Base-by-base conservation (phyloP, 1,140 invertebrate species). In the Drosophila repletoides region DNA sequence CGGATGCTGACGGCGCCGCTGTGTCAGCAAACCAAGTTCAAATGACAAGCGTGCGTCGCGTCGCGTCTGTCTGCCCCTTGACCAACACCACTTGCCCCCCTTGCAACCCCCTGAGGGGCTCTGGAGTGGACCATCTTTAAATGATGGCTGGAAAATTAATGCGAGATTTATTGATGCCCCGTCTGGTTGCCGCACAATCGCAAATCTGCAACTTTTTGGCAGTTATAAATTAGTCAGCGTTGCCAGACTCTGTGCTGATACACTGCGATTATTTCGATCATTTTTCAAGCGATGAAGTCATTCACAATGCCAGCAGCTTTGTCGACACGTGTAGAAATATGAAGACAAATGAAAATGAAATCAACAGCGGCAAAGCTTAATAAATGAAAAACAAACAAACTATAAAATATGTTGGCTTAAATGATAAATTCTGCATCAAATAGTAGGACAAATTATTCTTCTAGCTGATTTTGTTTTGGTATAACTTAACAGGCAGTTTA, bases 161-260 rank as follows among this genome's bases (percentile, higher is more conserved):
- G 77, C 59, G 65, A 84, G 76, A 84, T 75, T 83, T 84, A 84
- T 86, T 71, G 79, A 74, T 72, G 58, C 60, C n/a, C n/a, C n/a
- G n/a, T n/a, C 36, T 56, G 36, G 51, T 26, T 52, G 21, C 26
- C 38, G 49, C 48, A 48, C 40, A 55, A 43, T 55, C 55, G 53
- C 59, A 76, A 75, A 72, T 63, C 43, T 40, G 59, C 45, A 59
- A 76, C 72, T 71, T 84, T 77, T 38, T 79, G 80, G 41, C 74
- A 79, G 71, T 68, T 84, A 86, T 79, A 86, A 84, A 86, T 84
- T 79, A 72, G 75, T 51, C 48, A 55, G n/a, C n/a, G n/a, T 41
- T 52, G 34, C 43, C 61, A 58, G 46, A 34, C 46, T 40, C 49
- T 67, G 24, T 61, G 49, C 31, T n/a, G n/a, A 9, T 14, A n/a